Base-by-base conservation (phyloP, 2,888 invertebrate species). In the Cartodere bifasciata region DNA sequence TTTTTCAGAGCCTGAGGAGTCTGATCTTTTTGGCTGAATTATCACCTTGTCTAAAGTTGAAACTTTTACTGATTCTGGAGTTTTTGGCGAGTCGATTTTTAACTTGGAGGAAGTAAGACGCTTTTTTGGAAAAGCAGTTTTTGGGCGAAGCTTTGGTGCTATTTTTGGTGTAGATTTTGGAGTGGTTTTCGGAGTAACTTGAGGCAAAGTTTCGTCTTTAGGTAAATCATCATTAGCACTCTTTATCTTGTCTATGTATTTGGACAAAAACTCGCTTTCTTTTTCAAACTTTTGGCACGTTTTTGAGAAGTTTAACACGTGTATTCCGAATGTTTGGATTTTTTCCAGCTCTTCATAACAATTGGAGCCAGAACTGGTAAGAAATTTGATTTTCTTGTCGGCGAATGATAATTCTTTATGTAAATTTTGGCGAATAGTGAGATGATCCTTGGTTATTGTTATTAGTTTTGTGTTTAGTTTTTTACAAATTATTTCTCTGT, bases 221-320 rank as follows among this genome's bases (percentile, higher is more conserved):
- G 5, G 7, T 12, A 10, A 23, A 23, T 5, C 10, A 11, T 23
- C 9, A 6, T 5, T 5, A 10, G 6, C 20, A 17, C 6, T 10
- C 6, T 11, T 23, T 5, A 10, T 10, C 11, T 9, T 7, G 11
- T 23, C 34, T 3, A 34, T 7, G 12, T 30, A 29, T 36, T 22
- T 32, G 16, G 24, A 32, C 14, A 36, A 15, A n/a, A 21, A 67
- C 50, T 71, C 70, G 9, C 60, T 54, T 37, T 63, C 62, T 0
- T 67, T 70, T 54, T 72, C 70, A 43, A 63, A 65, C 49, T 69
- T 70, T 20, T 65, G 53, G 39, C 72, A 72, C n/a, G 65, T 55
- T 13, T 60, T 58, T 13, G 64, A 62, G 38, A 72, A 45, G 13
- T 64, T 62, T 25, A 68, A 45, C 28, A 72, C 63, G 43, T 62